Percentiles rank a stretch among this genome's conserved stretches.
Evolutionary conservation across 2,888 invertebrate species (phyloP).

Genomic region (Stenotaenia linearis): DNA sequence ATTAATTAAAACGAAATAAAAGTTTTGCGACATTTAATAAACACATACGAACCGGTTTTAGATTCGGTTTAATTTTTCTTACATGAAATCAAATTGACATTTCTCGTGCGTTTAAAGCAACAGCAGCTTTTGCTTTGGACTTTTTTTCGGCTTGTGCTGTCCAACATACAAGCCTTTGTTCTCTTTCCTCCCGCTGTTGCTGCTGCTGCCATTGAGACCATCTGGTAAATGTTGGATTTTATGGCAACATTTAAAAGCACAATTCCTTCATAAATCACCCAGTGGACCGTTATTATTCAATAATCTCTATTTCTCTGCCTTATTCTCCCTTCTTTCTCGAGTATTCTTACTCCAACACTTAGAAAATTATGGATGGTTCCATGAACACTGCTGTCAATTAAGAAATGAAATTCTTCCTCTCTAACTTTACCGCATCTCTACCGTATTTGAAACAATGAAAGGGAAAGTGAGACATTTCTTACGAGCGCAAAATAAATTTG

Average conservation of each 20-base stretch:
- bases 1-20: not conserved
- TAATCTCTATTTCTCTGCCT: constrained; percentile 24
- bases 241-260: constrained; percentile 31
- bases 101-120: not conserved
- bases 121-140: not conserved
- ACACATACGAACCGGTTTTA: not conserved
- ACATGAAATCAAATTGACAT: constrained; percentile 21
- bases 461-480: no score
- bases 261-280: constrained; percentile 30
- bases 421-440: not conserved
- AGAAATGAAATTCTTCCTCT: not conserved
- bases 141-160: constrained; percentile 10
- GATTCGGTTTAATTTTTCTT: not conserved
- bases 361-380: not conserved
- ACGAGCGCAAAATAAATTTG: not conserved
- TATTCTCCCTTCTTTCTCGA: not conserved
- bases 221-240: constrained; percentile 30
- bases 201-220: constrained; percentile 29
- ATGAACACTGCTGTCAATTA: not conserved
- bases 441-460: not conserved
- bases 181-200: constrained; percentile 23
- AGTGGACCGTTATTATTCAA: constrained; percentile 32
- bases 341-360: not conserved
- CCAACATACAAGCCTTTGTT: constrained; percentile 24
- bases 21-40: no score